These are phyloP conservation scores for Wiebesia pumilae DNA, from an alignment of 1,140 invertebrate species.

Conservation along the genomic window DNA sequence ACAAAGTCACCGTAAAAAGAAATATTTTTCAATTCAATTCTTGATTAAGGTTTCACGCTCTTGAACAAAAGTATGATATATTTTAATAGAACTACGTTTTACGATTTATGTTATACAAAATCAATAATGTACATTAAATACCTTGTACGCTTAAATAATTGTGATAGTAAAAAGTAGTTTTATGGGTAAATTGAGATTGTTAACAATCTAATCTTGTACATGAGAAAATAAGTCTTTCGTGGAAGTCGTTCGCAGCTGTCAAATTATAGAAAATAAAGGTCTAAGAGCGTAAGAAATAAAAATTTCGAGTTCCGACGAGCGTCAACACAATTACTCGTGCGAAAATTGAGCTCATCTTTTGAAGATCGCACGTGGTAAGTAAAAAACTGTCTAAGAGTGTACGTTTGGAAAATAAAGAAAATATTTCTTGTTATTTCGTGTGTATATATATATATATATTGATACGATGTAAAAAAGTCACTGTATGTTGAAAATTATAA, in stretches of 20 bases:
- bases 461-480: not conserved
- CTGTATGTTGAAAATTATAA: not conserved
- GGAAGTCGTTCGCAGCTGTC: constrained; percentile 46
- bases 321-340: constrained; percentile 41
- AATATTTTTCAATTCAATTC: too few relatives aligned
- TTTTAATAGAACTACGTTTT: not conserved
- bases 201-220: constrained; percentile 1
- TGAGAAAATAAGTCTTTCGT: constrained; percentile 27
- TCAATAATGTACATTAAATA: not conserved
- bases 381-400: constrained; percentile 23
- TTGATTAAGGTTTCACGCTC: too few relatives aligned
- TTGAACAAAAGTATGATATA: too few relatives aligned
- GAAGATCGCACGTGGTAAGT: not conserved
- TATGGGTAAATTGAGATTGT: constrained; percentile 4
- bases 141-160: not conserved
- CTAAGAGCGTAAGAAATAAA: constrained; percentile 42
- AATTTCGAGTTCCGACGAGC: constrained; percentile 34
- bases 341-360: constrained; percentile 35
- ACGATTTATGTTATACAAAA: not conserved
- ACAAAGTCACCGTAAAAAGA: too few relatives aligned
- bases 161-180: not conserved
- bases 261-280: constrained; percentile 51
- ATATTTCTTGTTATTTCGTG: not conserved
- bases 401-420: not conserved
- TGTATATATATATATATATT: not conserved